phyloP scores from a whole-genome alignment of 2,888 invertebrate genomes.

The Lasioglossum oenotherae region DNA sequence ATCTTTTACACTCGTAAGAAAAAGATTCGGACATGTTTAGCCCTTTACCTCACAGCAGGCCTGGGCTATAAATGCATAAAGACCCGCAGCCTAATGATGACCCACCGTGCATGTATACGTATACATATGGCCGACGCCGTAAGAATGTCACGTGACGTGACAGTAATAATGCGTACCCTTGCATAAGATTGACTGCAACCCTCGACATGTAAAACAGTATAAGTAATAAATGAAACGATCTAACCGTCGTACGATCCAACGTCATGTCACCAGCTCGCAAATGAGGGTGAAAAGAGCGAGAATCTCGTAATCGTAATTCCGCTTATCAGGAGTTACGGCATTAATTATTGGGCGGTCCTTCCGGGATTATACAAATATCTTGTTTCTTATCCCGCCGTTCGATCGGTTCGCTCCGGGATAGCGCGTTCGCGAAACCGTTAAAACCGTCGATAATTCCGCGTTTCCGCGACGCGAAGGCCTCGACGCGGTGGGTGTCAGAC shows the following conservation, averaged over 20 bases:
- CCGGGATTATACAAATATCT: background rate
- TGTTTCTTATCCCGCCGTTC: background rate
- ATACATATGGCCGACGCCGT: too few species aligned
- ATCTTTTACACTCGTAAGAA: too few species aligned
- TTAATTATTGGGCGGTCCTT: background rate
- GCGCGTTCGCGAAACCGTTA: constrained; percentile 9
- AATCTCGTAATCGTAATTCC: background rate
- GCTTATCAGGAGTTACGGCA: background rate
- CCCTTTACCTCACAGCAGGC: too few species aligned
- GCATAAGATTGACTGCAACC: too few species aligned
- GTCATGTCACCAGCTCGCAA: background rate
- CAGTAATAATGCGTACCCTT: too few species aligned
- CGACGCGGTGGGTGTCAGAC: constrained; percentile 38
- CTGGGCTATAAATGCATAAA: too few species aligned
- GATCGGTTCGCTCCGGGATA: background rate
- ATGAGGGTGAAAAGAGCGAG: background rate
- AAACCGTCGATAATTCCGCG: constrained; percentile 10
- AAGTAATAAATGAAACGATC: background rate
- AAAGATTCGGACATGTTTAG: too few species aligned
- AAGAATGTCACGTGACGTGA: too few species aligned
- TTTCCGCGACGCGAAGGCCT: constrained; percentile 10
- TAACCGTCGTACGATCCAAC: background rate
- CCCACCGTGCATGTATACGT: too few species aligned
- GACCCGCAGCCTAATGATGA: too few species aligned
- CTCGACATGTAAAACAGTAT: too few species aligned